A percentile compares a stretch with the other conserved stretches of the same genome.
phyloP scores from a whole-genome alignment of 2,797 vertebrate species.

The Pangasius sanitwongsei region DNA sequence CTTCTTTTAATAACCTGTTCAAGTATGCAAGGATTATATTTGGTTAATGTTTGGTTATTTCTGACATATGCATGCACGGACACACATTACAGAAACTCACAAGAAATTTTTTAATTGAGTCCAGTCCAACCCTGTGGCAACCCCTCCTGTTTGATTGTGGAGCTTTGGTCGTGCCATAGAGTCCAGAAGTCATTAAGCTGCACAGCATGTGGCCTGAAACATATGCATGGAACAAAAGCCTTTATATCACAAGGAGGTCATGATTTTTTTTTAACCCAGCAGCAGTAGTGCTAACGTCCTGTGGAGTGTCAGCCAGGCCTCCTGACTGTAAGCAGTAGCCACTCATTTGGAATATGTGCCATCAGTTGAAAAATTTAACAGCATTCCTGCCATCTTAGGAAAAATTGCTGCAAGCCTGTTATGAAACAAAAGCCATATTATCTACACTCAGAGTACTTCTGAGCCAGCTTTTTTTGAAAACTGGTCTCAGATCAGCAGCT shows the following conservation, averaged over 20 bases:
- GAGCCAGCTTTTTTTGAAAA: slow-evolving; percentile 5
- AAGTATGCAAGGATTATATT: slow-evolving; percentile 32
- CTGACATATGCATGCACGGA: slow-evolving; percentile 40
- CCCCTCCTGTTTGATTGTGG: slow-evolving; percentile 49
- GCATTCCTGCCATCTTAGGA: slow-evolving; percentile 55
- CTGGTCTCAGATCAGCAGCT: slow-evolving; percentile 25
- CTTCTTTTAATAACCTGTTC: slow-evolving; percentile 38
- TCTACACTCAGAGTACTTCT: neutral
- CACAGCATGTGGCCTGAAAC: slow-evolving; percentile 60
- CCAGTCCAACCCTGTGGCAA: slow-evolving; percentile 26
- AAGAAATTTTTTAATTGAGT: slow-evolving; percentile 29
- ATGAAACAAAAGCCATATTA: slow-evolving; percentile 9
- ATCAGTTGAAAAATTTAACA: slow-evolving; percentile 62
- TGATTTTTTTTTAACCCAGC: slow-evolving; percentile 14
- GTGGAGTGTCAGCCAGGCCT: slow-evolving; percentile 21
- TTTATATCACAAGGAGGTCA: slow-evolving; percentile 51
- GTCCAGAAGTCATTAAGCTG: slow-evolving; percentile 54
- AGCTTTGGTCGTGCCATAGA: slow-evolving; percentile 40
- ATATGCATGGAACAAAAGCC: slow-evolving; percentile 50
- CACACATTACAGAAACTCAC: neutral
- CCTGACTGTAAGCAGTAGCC: slow-evolving; percentile 54
- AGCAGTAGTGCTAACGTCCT: slow-evolving; percentile 35
- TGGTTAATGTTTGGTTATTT: slow-evolving; percentile 53
- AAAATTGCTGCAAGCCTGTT: slow-evolving; percentile 23
- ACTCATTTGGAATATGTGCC: slow-evolving; percentile 51